Base-by-base conservation (phyloP, 2,113 vertebrate genomes). In the Cynopterus brachyotis region DNA sequence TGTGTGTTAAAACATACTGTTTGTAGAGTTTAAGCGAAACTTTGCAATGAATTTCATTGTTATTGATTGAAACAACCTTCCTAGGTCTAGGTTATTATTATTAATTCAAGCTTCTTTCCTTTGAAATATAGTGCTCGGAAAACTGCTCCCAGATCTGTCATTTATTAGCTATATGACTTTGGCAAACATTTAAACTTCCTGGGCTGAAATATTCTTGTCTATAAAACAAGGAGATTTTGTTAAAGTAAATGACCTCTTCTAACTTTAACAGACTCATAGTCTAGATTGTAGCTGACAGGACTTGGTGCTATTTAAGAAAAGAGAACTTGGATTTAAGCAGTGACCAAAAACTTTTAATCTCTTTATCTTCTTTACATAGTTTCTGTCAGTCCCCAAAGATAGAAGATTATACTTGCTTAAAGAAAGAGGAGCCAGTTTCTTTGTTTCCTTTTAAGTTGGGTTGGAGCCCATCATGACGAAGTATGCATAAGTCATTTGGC, bases 161-260 rank as follows among this genome's bases (percentile, higher is more conserved):
- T 82, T 98, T 91, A 97, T 96, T 94, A 97, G 91, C 70, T 73
- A 8, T 93, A 73, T 92, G 93, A 91, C 62, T 96, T 93, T 94
- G 91, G 93, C 95, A 89, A 79, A 64, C 85, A 94, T 91, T 97
- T 97, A 86, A 97, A 89, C 64, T 96, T 95, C 85, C 89, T 96
- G 81, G 67, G 78, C 17, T 84, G 59, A 93, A 94, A 93, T 96
- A 95, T 94, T 85, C 95, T 96, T 93, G 91, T 95, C 90, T 84
- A 79, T 96, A 93, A 95, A 96, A 89, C 89, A 96, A 97, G 82
- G 57, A 86, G 42, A 94, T 94, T 97, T 96, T 95, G 93, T 97
- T 89, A 88, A 96, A 94, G 95, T 69, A 93, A 96, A 96, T 94
- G 96, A 95, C 28, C 91, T 83, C 86, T 78, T 95, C 82, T 93